A percentile compares a stretch with the other conserved stretches of the same genome.
Evolutionary conservation across 1,140 invertebrate genomes (phyloP).

Genomic region (Anadara kagoshimensis): DNA sequence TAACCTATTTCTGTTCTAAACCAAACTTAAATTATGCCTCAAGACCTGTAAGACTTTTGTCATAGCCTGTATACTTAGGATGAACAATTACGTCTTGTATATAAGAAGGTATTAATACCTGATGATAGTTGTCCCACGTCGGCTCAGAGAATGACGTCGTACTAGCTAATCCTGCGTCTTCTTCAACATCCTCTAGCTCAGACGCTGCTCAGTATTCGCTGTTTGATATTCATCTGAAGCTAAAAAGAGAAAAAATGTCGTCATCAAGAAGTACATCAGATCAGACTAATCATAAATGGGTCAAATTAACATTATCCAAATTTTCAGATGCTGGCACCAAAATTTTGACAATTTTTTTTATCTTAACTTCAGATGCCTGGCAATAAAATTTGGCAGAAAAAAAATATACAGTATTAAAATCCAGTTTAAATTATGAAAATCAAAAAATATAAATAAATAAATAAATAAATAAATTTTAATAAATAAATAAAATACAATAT

Average conservation of each 20-base stretch:
- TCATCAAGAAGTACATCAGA: neutral
- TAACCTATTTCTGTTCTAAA: neutral
- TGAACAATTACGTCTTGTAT: too few species aligned
- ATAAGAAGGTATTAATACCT: conserved; percentile 59
- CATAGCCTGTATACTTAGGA: too few species aligned
- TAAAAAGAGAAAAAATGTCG: conserved; percentile 12
- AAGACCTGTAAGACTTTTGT: too few species aligned
- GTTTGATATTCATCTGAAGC: conserved; percentile 40
- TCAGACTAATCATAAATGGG: neutral
- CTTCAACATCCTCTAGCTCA: conserved; percentile 57
- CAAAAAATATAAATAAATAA: too few species aligned
- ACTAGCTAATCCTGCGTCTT: conserved; percentile 70
- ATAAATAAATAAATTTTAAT: too few species aligned
- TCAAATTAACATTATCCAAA: neutral
- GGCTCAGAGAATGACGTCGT: conserved; percentile 89
- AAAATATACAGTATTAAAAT: too few species aligned
- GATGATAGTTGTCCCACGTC: conserved; percentile 78
- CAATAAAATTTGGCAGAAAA: too few species aligned
- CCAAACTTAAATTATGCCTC: neutral
- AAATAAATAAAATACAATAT: too few species aligned
- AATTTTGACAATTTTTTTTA: too few species aligned
- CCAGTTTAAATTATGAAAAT: too few species aligned
- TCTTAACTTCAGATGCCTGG: too few species aligned
- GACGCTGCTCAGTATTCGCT: conserved; percentile 27
- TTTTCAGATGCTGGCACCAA: too few species aligned